phyloP scores from a whole-genome alignment of 2,113 vertebrate genomes.

The Tamias sibiricus region DNA sequence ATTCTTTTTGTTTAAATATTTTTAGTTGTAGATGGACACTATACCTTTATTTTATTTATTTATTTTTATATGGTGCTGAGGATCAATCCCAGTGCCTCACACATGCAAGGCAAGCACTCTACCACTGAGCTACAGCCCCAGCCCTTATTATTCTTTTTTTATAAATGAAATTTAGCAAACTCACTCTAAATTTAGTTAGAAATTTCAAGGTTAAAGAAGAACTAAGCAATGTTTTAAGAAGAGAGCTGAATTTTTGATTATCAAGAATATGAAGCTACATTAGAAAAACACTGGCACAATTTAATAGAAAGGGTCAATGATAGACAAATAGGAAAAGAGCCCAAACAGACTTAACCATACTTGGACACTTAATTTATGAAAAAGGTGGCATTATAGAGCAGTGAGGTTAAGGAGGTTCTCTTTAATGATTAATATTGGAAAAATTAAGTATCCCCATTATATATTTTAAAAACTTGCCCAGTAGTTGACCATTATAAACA shows the following conservation, averaged over 20 bases:
- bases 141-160: neutral
- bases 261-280: neutral
- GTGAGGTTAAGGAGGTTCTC: neutral
- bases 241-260: neutral
- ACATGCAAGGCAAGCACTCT: no score
- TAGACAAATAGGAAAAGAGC: neutral
- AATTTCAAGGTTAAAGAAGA: neutral
- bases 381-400: neutral
- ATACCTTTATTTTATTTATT: no score
- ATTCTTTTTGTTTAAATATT: no score
- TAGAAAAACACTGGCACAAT: neutral
- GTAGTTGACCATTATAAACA: neutral
- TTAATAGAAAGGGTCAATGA: neutral
- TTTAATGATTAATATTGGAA: neutral
- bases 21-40: no score
- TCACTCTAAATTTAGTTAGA: conserved; percentile 11
- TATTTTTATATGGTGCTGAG: no score
- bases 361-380: neutral
- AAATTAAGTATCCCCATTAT: neutral
- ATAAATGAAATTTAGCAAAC: neutral
- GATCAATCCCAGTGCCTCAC: no score
- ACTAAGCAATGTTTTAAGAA: neutral
- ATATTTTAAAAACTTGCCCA: neutral
- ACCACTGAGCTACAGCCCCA: no score
- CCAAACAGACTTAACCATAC: neutral